A percentile compares a stretch with the other conserved stretches of the same genome.
Evolutionary conservation across 2,113 vertebrate species (phyloP).

Genomic region (Anarrhichthys ocellatus): DNA sequence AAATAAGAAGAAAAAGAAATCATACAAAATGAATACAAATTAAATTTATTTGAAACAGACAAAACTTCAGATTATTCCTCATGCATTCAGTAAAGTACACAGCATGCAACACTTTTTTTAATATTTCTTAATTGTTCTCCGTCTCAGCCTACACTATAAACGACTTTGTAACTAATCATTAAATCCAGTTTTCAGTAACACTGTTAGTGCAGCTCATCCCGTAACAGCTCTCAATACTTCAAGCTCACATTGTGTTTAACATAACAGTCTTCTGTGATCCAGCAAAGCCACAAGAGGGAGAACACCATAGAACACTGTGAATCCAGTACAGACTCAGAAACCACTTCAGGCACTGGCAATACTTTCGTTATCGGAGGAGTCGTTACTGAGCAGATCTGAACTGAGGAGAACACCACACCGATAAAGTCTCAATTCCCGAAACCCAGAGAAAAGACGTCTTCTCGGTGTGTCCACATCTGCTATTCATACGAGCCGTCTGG

Average conservation of each 20-base stretch:
- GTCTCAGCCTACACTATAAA: conserved; percentile 14
- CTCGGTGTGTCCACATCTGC: conserved; percentile 14
- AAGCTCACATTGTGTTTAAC: conserved; percentile 16
- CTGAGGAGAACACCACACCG: conserved; percentile 11
- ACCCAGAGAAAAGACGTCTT: conserved; percentile 4
- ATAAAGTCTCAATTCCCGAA: not conserved
- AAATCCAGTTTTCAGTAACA: conserved; percentile 21
- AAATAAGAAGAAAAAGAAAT: not conserved
- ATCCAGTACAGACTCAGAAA: conserved; percentile 9
- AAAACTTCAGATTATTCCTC: conserved; percentile 39
- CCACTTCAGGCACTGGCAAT: not conserved
- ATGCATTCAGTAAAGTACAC: conserved; percentile 57
- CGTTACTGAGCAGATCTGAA: not conserved
- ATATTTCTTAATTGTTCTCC: not conserved
- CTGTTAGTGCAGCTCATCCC: conserved; percentile 4
- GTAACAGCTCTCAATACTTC: conserved; percentile 54
- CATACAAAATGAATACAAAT: conserved; percentile 21
- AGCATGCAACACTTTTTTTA: conserved; percentile 48
- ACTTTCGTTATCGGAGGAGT: conserved; percentile 8
- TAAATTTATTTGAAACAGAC: conserved; percentile 57
- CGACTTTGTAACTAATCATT: not conserved
- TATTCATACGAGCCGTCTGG: not conserved
- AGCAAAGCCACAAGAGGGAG: not conserved
- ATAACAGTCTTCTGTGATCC: conserved; percentile 36
- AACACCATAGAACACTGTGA: conserved; percentile 40